A percentile compares a stretch with the other conserved stretches of the same genome.
Conservation (phyloP, 2,797 vertebrate genomes). For the Phataginus tricuspis region DNA sequence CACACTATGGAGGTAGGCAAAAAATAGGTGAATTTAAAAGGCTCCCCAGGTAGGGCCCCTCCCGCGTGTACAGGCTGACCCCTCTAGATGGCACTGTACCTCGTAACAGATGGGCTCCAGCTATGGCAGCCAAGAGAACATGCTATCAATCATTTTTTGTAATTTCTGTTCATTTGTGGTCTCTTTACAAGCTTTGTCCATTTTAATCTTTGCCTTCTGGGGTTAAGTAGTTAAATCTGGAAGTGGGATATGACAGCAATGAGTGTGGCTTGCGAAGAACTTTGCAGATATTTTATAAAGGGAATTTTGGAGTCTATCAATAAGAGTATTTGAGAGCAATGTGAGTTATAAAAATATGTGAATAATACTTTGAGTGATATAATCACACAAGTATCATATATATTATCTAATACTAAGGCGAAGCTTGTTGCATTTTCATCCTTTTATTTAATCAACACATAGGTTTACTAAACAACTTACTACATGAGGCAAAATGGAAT, state of each 20-base stretch:
- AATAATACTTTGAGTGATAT: background rate
- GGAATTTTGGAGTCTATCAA: background rate
- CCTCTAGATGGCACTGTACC: background rate
- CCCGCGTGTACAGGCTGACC: background rate
- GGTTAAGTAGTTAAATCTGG: background rate
- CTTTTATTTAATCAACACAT: background rate
- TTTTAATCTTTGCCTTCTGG: background rate
- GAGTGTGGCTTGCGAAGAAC: background rate
- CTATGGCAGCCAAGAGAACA: background rate
- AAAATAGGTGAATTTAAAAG: background rate
- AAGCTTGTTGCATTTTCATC: background rate
- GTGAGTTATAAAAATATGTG: background rate
- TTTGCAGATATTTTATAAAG: background rate
- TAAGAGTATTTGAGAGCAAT: background rate
- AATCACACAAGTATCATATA: background rate
- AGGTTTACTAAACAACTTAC: background rate
- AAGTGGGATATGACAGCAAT: background rate
- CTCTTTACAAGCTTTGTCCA: background rate
- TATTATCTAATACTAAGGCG: background rate
- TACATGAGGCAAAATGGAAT: background rate
- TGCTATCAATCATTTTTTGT: background rate
- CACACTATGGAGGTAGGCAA: background rate
- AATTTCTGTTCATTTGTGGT: background rate
- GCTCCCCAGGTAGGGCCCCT: background rate
- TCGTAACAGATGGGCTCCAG: background rate